Base-by-base conservation (phyloP, 2,888 invertebrate species). In the Leistus spinibarbis region DNA sequence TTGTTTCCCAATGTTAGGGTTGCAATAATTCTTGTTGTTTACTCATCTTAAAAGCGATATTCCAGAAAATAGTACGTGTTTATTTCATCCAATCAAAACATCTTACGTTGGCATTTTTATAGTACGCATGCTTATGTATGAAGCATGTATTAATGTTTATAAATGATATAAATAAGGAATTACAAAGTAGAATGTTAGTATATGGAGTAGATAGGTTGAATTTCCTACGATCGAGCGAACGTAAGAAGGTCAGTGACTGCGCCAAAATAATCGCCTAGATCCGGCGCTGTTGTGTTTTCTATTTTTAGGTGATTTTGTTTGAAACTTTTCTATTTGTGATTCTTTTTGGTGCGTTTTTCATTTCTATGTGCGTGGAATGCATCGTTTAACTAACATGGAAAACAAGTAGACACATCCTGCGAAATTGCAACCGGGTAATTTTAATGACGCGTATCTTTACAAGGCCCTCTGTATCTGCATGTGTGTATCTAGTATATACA, bases 171-270 rank as follows among this genome's bases (percentile, higher is more conserved):
- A 27, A 27, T 7, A 27, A 1, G 1, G 40, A 40, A 40, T 40
- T 40, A 40, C 40, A 40, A 40, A 13, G 40, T 40, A 10, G 40
- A 40, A 40, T 2, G 10, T 4, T 3, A 40, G 40, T 40, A 40
- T 40, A 40, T 3, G 24, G 7, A 24, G 1, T 10, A 10, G 13
- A 40, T 10, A 40, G 40, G 13, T 40, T 40, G 4, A 40, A 40
- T 40, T 13, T 13, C 40, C 40, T 40, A 40, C n/a, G n/a, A n/a
- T 40, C 40, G 40, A 10, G 13, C 7, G 40, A 40, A n/a, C n/a
- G n/a, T 13, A 40, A 40, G 40, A 74, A 74, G 73, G 73, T 74
- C 73, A 74, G 60, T 68, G 73, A 74, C 73, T 74, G 73, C 63
- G 54, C 64, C 23, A 63, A 63, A 71, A 64, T 71, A 64, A 71